Conservation (phyloP, 53 echinoderm and acorn worm species). For the Mesocentrotus franciscanus region DNA sequence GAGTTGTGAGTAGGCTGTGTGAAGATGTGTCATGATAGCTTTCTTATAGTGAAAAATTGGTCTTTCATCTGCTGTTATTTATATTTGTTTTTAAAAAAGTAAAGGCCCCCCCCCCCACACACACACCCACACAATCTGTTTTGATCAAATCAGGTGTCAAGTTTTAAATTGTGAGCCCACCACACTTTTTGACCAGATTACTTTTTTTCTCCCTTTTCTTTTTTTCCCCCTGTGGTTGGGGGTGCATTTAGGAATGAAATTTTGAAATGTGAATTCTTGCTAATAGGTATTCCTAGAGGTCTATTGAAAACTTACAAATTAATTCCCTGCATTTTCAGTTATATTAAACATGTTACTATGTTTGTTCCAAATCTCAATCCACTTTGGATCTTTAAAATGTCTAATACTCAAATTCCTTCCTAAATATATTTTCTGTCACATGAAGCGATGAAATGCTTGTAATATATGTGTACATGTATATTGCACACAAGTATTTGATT, state of each 20-base stretch:
- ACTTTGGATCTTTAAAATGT: not conserved
- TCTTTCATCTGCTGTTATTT: not conserved
- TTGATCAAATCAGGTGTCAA: too few relatives aligned
- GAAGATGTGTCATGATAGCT: not conserved
- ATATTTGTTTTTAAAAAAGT: not conserved
- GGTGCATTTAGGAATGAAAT: too few relatives aligned
- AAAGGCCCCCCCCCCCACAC: too few relatives aligned
- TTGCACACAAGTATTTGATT: not conserved
- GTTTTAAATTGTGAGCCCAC: too few relatives aligned
- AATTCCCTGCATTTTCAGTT: too few relatives aligned
- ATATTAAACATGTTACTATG: not conserved
- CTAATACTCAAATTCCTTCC: not conserved
- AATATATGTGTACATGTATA: not conserved
- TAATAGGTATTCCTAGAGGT: not conserved
- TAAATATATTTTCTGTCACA: not conserved
- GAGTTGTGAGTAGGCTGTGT: too few relatives aligned
- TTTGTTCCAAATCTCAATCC: not conserved
- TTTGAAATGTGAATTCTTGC: too few relatives aligned
- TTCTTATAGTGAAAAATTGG: not conserved
- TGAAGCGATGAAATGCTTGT: not conserved
- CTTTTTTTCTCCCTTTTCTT: too few relatives aligned
- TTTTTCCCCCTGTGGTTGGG: too few relatives aligned
- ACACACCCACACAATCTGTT: too few relatives aligned
- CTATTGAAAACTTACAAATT: not conserved
- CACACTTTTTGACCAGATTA: too few relatives aligned